A percentile compares a stretch with the other conserved stretches of the same genome.
Evolutionary conservation across 37 sponge, comb jelly and placozoan species (phyloP).

Genomic region (Mnemiopsis leidyi): DNA sequence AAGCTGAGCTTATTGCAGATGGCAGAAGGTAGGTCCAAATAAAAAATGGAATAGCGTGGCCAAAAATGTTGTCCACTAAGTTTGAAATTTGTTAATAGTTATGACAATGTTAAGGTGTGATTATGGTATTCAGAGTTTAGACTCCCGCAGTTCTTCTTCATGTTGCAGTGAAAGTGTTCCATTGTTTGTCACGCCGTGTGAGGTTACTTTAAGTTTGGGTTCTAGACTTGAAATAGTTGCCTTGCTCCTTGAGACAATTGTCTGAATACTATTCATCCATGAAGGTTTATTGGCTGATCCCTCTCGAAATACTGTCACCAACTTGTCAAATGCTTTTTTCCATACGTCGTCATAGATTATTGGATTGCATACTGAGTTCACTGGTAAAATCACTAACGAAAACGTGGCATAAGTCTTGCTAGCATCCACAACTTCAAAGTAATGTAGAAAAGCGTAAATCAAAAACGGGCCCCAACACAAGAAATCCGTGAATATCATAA

Average conservation of each 20-base stretch:
- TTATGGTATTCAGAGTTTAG: no score
- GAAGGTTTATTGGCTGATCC: not conserved
- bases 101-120: no score
- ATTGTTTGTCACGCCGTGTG: no score
- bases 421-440: not conserved
- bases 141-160: no score
- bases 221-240: no score
- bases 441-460: not conserved
- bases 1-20: slow-evolving; percentile 58
- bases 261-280: not conserved
- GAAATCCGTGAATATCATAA: not conserved
- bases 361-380: not conserved
- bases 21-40: slow-evolving; percentile 31
- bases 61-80: no score
- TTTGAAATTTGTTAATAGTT: no score
- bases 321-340: not conserved
- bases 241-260: no score
- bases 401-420: not conserved
- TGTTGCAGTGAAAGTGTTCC: no score
- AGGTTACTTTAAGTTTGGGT: no score
- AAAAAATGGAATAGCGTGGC: no score
- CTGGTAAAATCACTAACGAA: not conserved
- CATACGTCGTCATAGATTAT: not conserved
- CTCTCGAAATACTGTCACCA: not conserved
- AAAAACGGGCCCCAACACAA: not conserved